phyloP scores from a whole-genome alignment of 2,888 invertebrate genomes.

The Phlogophora meticulosa region DNA sequence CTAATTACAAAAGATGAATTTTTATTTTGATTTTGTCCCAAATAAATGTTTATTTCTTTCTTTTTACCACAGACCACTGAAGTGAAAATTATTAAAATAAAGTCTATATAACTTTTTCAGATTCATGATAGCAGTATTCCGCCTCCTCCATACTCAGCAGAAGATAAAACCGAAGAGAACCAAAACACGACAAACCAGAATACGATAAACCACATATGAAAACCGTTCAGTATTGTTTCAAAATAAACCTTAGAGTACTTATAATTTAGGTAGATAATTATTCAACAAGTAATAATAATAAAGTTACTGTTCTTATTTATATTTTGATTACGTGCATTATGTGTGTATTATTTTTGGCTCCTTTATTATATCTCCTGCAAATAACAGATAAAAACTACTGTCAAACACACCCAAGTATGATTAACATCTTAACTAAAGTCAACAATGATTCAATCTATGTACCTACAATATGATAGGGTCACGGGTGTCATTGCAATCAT shows the following conservation, averaged over 20 bases:
- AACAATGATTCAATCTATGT: conserved; percentile 22
- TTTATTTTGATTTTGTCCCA: too few species aligned
- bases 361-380: background rate
- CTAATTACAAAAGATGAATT: too few species aligned
- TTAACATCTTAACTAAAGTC: background rate
- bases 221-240: conserved; percentile 43
- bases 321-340: conserved; percentile 42
- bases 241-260: conserved; percentile 25
- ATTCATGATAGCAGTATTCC: conserved; percentile 85
- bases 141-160: conserved; percentile 83
- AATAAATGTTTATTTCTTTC: too few species aligned
- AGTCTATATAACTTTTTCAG: conserved; percentile 68
- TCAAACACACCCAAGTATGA: background rate
- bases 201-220: conserved; percentile 44
- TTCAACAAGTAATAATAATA: conserved; percentile 43
- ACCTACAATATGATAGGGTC: too few species aligned
- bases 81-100: background rate
- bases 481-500: background rate
- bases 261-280: conserved; percentile 39
- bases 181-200: conserved; percentile 17
- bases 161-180: conserved; percentile 74
- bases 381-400: background rate
- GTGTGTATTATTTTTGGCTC: conserved; percentile 29
- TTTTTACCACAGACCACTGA: too few species aligned
- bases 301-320: conserved; percentile 48